Evolutionary conservation across 2,113 vertebrate species (phyloP).

Genomic region (Willisornis vidua): DNA sequence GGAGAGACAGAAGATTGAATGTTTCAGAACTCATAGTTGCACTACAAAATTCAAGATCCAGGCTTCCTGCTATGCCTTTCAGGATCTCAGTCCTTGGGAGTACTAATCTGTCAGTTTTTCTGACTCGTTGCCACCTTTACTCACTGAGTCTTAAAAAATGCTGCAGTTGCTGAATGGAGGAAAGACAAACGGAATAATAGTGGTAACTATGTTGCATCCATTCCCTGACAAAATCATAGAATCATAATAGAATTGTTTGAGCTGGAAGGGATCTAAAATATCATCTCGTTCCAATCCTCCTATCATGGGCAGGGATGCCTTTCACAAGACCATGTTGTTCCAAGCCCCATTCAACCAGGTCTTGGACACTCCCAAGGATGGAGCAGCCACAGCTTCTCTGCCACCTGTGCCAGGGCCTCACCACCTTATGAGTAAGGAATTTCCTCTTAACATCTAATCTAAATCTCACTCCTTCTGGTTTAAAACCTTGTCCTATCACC

Average conservation of each 20-base stretch:
- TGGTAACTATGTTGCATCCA: not conserved
- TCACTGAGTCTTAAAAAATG: not conserved
- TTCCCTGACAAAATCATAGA: not conserved
- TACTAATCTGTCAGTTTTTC: not conserved
- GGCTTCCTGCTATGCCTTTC: rapidly evolving
- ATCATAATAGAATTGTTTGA: not conserved
- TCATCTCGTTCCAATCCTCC: not conserved
- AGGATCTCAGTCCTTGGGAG: not conserved
- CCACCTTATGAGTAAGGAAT: not conserved
- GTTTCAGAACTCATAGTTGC: not conserved
- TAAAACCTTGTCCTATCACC: not conserved
- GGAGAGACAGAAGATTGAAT: not conserved
- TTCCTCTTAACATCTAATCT: not conserved
- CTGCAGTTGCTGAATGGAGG: not conserved
- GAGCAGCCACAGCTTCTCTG: not conserved
- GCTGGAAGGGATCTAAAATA: not conserved
- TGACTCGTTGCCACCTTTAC: not conserved
- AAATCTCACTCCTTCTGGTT: not conserved
- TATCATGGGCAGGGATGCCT: not conserved
- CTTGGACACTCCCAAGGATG: not conserved
- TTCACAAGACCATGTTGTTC: not conserved
- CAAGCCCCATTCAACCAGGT: not conserved
- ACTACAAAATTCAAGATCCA: not conserved
- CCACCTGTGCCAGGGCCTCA: not conserved
- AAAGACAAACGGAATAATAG: not conserved